phyloP scores from a whole-genome alignment of 1,140 invertebrate genomes.

The Papilio machaon region DNA sequence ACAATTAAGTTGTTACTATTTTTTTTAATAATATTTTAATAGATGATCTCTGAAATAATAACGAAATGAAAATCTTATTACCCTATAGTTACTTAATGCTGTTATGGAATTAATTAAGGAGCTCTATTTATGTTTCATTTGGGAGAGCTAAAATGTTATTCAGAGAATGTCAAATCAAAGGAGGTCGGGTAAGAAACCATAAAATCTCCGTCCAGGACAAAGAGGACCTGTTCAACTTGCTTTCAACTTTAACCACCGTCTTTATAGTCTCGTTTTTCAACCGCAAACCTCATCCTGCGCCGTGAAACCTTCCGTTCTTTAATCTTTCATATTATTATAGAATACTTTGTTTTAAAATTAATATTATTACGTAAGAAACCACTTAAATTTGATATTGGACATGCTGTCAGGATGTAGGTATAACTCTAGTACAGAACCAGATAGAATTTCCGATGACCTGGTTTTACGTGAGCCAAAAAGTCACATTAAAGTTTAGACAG shows the following conservation, averaged over 20 bases:
- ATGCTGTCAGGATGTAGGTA: neutral
- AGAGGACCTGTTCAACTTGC: conserved; percentile 24
- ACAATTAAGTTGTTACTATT: no score
- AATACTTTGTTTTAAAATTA: neutral
- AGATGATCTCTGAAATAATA: no score
- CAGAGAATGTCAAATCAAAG: neutral
- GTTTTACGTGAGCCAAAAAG: neutral
- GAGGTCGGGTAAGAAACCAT: conserved; percentile 31
- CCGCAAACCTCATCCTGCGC: conserved; percentile 36
- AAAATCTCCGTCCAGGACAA: conserved; percentile 22
- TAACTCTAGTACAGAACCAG: neutral
- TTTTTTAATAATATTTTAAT: no score
- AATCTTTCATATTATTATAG: conserved; percentile 23
- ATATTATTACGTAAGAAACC: neutral
- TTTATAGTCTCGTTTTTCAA: conserved; percentile 34
- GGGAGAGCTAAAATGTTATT: conserved; percentile 1
- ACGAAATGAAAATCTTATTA: no score
- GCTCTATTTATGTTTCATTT: neutral
- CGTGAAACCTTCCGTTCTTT: conserved; percentile 34
- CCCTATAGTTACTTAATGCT: no score
- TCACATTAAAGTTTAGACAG: neutral
- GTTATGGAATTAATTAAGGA: neutral
- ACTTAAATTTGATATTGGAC: neutral
- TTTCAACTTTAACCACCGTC: conserved; percentile 31
- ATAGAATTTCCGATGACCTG: neutral